Evolutionary conservation across 2,888 invertebrate species (phyloP), one percentile per base, ranked within the genome.

Genomic region (Polietes domitor): DNA sequence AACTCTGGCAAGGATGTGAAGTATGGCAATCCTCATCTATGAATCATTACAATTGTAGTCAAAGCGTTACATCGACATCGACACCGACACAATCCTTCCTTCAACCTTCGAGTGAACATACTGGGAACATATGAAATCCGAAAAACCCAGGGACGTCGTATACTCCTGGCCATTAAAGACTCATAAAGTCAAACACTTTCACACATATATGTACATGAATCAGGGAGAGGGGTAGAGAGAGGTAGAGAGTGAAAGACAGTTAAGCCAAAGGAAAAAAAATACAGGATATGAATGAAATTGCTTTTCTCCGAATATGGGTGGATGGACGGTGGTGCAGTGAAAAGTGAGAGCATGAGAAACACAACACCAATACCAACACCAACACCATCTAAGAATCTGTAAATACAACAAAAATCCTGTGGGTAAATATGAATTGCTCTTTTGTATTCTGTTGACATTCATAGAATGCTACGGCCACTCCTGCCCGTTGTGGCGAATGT

Each of bases 371-470:
- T 7, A 7, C 3, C 32, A 37, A 12, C 37, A 2, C 37, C n/a
- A n/a, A 17, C 28, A 61, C 61, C 61, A 37, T 9, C 24, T 21
- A 41, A 19, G 26, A 63, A 80, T 75, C 26, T 61, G 61, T 61
- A 76, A 47, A 24, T 65, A 72, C 24, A 65, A 47, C 50, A 63
- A 76, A 76, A 63, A 77, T 81, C 77, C 81, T 73, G 63, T 77
- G 76, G 72, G 77, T 65, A 68, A 77, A 81, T 73, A 77, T 68
- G 58, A 77, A 72, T 81, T 81, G 72, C 77, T 73, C 72, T 81
- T 68, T 72, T 81, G 68, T 73, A 58, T 53, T n/a, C n/a, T 75
- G 47, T 65, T 65, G 75, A 75, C 75, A 65, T 65, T 65, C n/a
- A 55, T 24, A 10, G 21, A 32, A 75, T 10, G 37, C 21, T 41